Percentiles rank a stretch among this genome's conserved stretches.
Evolutionary conservation across 1,140 invertebrate genomes (phyloP).

Genomic region (Papilio xuthus): DNA sequence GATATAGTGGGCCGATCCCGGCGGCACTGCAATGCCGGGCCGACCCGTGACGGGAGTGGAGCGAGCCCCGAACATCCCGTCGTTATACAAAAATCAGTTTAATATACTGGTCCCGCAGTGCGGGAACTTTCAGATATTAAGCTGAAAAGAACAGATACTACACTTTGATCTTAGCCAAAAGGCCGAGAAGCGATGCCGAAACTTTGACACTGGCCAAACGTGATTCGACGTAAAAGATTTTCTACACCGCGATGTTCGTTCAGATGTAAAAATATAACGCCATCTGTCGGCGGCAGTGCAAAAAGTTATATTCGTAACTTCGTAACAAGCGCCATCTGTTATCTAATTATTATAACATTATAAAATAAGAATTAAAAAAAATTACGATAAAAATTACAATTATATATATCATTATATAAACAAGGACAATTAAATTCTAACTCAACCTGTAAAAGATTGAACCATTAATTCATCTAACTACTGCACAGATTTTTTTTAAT

Average conservation of each 20-base stretch:
- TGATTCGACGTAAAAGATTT: neutral
- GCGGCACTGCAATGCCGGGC: too few species aligned
- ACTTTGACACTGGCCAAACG: neutral
- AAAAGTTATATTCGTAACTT: neutral
- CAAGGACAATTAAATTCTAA: too few species aligned
- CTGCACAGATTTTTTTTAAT: neutral
- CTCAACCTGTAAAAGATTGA: too few species aligned
- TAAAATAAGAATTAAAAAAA: too few species aligned
- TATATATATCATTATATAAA: too few species aligned
- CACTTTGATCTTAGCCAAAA: slow-evolving; percentile 43
- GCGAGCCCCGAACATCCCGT: slow-evolving; percentile 37
- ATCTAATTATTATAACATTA: neutral
- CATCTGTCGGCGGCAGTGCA: neutral
- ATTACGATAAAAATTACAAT: too few species aligned
- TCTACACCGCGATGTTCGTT: slow-evolving; percentile 4
- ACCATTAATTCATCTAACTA: too few species aligned
- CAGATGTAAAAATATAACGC: neutral
- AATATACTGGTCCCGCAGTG: too few species aligned
- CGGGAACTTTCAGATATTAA: slow-evolving; percentile 56
- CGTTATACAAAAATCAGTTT: too few species aligned
- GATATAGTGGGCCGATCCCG: too few species aligned
- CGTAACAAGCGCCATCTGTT: neutral
- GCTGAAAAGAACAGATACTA: slow-evolving; percentile 50
- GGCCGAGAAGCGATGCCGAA: slow-evolving; percentile 48
- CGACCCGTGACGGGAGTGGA: too few species aligned